phyloP scores from a whole-genome alignment of 2,888 invertebrate species.

The Incurvaria masculella region DNA sequence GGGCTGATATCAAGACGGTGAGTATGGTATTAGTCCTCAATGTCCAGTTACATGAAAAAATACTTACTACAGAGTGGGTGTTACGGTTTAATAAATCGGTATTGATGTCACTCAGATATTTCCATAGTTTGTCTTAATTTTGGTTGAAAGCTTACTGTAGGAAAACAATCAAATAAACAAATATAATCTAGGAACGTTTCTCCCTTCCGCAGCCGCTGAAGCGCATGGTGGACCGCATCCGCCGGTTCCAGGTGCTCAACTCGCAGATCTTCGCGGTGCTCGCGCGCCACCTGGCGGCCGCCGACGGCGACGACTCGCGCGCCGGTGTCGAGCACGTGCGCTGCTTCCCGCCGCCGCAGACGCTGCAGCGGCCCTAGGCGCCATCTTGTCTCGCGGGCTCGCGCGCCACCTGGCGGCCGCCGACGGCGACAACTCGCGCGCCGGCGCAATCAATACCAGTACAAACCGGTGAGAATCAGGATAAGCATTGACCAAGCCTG shows the following conservation, averaged over 20 bases:
- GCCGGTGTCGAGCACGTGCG: constrained; percentile 94
- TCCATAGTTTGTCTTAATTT: background rate
- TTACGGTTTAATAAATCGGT: background rate
- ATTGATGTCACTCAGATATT: background rate
- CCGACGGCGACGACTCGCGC: constrained; percentile 54
- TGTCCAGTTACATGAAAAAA: too few relatives aligned
- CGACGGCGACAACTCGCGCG: constrained; percentile 54
- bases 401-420: constrained; percentile 91
- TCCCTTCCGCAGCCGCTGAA: constrained; percentile 72
- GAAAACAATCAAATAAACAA: constrained; percentile 1
- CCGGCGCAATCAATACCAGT: too few relatives aligned
- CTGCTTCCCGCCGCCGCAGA: constrained; percentile 94
- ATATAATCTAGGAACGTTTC: constrained; percentile 8
- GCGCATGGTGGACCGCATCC: constrained; percentile 95
- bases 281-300: constrained; percentile 89
- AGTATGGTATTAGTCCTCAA: too few relatives aligned
- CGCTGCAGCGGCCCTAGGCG: constrained; percentile 41
- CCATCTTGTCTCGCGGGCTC: constrained; percentile 86
- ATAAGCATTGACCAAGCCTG: too few relatives aligned
- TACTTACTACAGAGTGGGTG: too few relatives aligned
- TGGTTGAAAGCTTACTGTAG: background rate
- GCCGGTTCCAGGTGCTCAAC: constrained; percentile 97
- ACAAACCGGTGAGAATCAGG: too few relatives aligned
- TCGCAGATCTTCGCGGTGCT: constrained; percentile 96
- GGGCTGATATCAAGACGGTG: too few relatives aligned